Percentiles rank a stretch among this genome's conserved stretches.
These are phyloP conservation scores for Drosophila sp. DNA, from an alignment of 1,140 invertebrate genomes.

Conservation along the genomic window DNA sequence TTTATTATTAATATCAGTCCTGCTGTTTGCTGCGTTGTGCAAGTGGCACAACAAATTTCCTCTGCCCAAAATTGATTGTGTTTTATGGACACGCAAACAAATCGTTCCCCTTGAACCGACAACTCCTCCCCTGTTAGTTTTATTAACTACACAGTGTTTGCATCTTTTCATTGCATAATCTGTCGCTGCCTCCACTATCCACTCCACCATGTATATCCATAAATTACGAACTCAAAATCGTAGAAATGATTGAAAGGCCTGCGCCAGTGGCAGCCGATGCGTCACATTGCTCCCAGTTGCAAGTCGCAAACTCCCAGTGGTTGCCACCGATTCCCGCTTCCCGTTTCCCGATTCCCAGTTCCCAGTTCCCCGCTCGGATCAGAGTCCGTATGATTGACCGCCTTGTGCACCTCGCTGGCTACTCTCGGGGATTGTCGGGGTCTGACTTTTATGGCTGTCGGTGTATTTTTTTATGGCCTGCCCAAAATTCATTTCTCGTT, in stretches of 20 bases:
- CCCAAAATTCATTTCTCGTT: conserved; percentile 69
- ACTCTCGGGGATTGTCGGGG: conserved; percentile 74
- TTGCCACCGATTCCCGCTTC: not conserved
- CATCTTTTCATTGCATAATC: conserved; percentile 76
- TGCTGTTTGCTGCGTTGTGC: too few species aligned
- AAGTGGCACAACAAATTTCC: not conserved
- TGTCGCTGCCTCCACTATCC: conserved; percentile 52
- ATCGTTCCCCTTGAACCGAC: conserved; percentile 32
- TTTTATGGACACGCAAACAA: conserved; percentile 58
- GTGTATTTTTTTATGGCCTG: conserved; percentile 79
- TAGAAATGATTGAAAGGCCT: conserved; percentile 76
- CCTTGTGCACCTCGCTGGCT: conserved; percentile 61
- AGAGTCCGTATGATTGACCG: conserved; percentile 74
- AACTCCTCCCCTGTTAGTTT: conserved; percentile 55
- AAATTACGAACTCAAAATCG: conserved; percentile 71
- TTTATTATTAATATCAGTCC: too few species aligned
- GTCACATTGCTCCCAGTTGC: conserved; percentile 4
- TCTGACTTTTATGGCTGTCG: conserved; percentile 79
- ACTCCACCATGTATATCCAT: conserved; percentile 43
- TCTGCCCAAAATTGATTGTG: conserved; percentile 6
- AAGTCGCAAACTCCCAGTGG: conserved; percentile 6
- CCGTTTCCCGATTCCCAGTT: not conserved
- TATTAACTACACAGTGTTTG: conserved; percentile 72
- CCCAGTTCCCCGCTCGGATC: conserved; percentile 1
- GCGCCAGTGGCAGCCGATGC: conserved; percentile 12